Conservation (phyloP, 2,113 vertebrate species). For the Chaetura pelagica region DNA sequence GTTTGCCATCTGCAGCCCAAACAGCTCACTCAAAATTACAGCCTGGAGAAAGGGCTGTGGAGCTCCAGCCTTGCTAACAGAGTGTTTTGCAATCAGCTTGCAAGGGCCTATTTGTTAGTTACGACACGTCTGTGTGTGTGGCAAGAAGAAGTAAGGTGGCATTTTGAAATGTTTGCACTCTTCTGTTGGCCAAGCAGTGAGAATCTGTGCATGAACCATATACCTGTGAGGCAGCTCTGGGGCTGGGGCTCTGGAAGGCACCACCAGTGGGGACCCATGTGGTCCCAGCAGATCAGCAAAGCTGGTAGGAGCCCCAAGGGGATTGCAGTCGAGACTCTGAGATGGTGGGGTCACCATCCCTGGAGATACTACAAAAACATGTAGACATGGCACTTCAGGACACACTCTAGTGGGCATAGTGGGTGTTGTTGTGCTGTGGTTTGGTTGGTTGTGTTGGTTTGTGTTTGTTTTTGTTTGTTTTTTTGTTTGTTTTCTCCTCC, state of each 20-base stretch:
- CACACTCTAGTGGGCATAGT: too few species aligned
- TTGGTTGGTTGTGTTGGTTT: too few species aligned
- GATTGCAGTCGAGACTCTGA: neutral
- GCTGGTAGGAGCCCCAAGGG: neutral
- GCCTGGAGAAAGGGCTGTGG: neutral
- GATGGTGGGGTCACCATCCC: too few species aligned
- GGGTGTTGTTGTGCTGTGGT: too few species aligned
- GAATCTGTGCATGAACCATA: rapidly evolving
- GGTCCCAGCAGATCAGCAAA: neutral
- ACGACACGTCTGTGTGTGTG: rapidly evolving
- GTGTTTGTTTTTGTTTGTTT: too few species aligned
- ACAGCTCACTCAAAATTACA: neutral
- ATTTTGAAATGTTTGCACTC: neutral
- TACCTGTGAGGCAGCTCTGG: neutral
- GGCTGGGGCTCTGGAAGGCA: neutral
- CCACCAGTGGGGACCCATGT: rapidly evolving
- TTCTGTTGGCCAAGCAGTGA: neutral
- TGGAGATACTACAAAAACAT: too few species aligned
- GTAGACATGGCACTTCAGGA: too few species aligned
- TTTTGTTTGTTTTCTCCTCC: too few species aligned
- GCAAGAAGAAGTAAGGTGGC: neutral
- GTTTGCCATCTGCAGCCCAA: neutral
- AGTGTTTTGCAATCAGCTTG: neutral
- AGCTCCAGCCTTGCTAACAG: neutral
- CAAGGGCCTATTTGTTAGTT: neutral